Percentiles rank a stretch among this genome's conserved stretches.
These are phyloP conservation scores for Mormyrops attenuatus DNA, from an alignment of 2,797 vertebrate genomes.

Conservation along the genomic window DNA sequence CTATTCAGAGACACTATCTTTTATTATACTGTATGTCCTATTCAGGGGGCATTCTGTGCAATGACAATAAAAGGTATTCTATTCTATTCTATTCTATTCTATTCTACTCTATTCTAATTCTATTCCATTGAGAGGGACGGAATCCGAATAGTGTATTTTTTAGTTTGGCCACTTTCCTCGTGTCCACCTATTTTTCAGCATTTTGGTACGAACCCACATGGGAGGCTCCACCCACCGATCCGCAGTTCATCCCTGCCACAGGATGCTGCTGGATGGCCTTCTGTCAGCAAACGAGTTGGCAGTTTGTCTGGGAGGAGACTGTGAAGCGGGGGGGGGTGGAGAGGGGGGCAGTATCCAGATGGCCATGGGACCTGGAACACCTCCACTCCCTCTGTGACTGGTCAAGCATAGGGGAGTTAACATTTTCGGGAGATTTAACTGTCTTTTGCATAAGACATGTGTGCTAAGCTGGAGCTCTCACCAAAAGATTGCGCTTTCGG, in stretches of 20 bases:
- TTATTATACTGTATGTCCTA: not conserved
- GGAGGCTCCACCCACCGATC: not conserved
- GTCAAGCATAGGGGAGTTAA: not conserved
- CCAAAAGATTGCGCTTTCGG: not conserved
- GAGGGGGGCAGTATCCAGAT: not conserved
- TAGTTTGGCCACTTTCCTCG: not conserved
- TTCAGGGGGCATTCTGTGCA: not conserved
- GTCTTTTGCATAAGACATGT: not conserved
- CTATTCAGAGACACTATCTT: not conserved
- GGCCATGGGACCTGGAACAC: slow-evolving; percentile 1
- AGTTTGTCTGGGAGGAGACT: not conserved
- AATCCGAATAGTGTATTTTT: not conserved
- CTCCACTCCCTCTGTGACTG: not conserved
- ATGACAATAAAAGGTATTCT: not conserved
- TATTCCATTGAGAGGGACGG: not conserved
- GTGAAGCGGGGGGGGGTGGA: not conserved
- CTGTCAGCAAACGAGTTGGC: not conserved
- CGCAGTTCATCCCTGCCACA: not conserved
- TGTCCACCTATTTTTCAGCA: not conserved
- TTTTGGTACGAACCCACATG: not conserved
- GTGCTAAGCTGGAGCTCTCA: not conserved
- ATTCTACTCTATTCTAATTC: too few relatives aligned
- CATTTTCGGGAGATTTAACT: not conserved
- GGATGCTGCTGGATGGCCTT: not conserved
- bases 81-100: too few relatives aligned